Base-by-base conservation (phyloP, 2,113 vertebrate species). In the Kryptolebias marmoratus region DNA sequence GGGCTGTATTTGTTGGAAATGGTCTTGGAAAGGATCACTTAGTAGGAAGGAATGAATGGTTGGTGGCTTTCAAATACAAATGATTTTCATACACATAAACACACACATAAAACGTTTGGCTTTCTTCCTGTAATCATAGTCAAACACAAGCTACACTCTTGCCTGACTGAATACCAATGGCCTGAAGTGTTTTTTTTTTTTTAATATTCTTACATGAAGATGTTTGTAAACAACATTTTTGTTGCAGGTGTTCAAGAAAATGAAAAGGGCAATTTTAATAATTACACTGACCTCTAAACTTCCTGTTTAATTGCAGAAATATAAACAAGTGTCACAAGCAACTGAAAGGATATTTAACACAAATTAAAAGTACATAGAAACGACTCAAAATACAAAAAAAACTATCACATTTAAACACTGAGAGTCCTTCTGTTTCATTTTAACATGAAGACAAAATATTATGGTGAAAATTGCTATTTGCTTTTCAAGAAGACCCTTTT, bases 111-210 rank as follows among this genome's bases (percentile, higher is more conserved):
- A 36, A 61, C 36, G 52, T 73, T 59, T 42, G 59, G 59, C 62
- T n/a, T 53, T 22, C 22, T 75, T 66, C 56, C 48, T 73, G 7
- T 63, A 52, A 54, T 58, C 47, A 69, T 50, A 79, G 75, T 68
- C 50, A 68, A 75, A 77, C 42, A 70, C 66, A 71, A 86, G 64
- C 70, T 83, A 67, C 62, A 58, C 55, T 36, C 22, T n/a, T 53
- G 10, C 13, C 15, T 50, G 57, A 49, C 63, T 53, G 4, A 42
- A 32, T 3, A 16, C 57, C 59, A 73, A 64, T 50, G 0, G 18
- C 36, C 49, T 60, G 45, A 6, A 49, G 36, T 63, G 45, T n/a
- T 36, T 14, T 65, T 12, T 65, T 65, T 73, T 58, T 77, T 36
- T 68, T 22, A 71, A 78, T 68, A 70, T 71, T 57, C 71, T 18